Evolutionary conservation across 2,113 vertebrate genomes (phyloP), one percentile per base, ranked within the genome.

Genomic region (Nyctibius bracteatus): DNA sequence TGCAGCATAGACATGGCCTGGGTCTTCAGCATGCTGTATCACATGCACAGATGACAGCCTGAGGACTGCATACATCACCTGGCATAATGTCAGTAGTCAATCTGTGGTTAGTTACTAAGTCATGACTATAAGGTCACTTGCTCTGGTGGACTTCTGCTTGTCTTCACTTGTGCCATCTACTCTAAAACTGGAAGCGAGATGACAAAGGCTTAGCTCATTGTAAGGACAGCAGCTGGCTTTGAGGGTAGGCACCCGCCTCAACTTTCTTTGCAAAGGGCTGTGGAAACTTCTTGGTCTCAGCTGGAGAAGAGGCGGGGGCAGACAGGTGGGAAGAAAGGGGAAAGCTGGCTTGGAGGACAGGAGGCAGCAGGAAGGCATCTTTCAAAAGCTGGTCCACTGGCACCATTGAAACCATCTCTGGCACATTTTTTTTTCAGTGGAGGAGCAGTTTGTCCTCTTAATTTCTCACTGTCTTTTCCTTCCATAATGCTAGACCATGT

Each of bases 21-120:
- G 6, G 16, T 30, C 8, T 27, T 59, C 54, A 44, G 27, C 11
- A 6, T 1, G 1, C n/a, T 21, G 14, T 46, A 1, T 9, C 9
- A n/a, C 0, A 0, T 14, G 16, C 27, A 23, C 14, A 47, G 68
- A 5, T 41, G 72, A 24, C 37, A 72, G 57, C 43, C 66, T 41
- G 24, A 65, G 71, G 37, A 46, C 52, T 39, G 21, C 14, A 8
- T 30, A 6, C 23, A 9, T 55, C 57, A 28, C 39, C 70, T 49
- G 44, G 12, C 9, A 16, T 43, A 37, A n/a, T 10, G 24, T 52
- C 35, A 23, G 15, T 15, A 44, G n/a, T 71, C 47, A 58, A 0
- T 54, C 62, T 70, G 22, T 25, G 22, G 6, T 77, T n/a, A 43
- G 43, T 27, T 46, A 61, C 33, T 33, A 8, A 22, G 7, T 25